A percentile compares a stretch with the other conserved stretches of the same genome.
Evolutionary conservation across 2,888 invertebrate species (phyloP).

Genomic region (Drosophila yooni): DNA sequence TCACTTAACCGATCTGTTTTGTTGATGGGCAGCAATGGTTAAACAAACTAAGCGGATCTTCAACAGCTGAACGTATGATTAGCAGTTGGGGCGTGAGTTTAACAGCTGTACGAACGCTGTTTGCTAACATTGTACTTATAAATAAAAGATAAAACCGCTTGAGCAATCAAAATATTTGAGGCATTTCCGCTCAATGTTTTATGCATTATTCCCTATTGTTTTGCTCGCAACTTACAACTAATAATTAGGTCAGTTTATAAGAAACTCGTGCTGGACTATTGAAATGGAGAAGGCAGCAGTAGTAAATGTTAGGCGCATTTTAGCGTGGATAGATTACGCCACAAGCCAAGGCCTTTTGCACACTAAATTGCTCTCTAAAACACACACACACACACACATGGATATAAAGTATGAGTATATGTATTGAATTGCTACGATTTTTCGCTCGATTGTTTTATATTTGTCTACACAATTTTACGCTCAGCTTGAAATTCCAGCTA

Average conservation of each 20-base stretch:
- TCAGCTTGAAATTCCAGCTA: slow-evolving; percentile 67
- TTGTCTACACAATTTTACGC: slow-evolving; percentile 38
- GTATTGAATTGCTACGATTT: slow-evolving; percentile 14
- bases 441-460: slow-evolving; percentile 37
- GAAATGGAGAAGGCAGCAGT: slow-evolving; percentile 13
- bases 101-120: slow-evolving; percentile 5
- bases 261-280: slow-evolving; percentile 10
- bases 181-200: background rate
- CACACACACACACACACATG: background rate
- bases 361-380: slow-evolving; percentile 45
- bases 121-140: background rate
- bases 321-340: slow-evolving; percentile 33
- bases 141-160: background rate
- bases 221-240: background rate
- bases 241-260: slow-evolving; percentile 6
- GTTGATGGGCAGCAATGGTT: background rate
- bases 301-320: background rate
- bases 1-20: background rate
- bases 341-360: slow-evolving; percentile 48
- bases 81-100: slow-evolving; percentile 11
- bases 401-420: background rate
- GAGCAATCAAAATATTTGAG: background rate
- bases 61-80: background rate
- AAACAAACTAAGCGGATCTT: background rate
- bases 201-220: background rate